Evolutionary conservation across 1,140 invertebrate genomes (phyloP).

Genomic region (Theocolax elegans): DNA sequence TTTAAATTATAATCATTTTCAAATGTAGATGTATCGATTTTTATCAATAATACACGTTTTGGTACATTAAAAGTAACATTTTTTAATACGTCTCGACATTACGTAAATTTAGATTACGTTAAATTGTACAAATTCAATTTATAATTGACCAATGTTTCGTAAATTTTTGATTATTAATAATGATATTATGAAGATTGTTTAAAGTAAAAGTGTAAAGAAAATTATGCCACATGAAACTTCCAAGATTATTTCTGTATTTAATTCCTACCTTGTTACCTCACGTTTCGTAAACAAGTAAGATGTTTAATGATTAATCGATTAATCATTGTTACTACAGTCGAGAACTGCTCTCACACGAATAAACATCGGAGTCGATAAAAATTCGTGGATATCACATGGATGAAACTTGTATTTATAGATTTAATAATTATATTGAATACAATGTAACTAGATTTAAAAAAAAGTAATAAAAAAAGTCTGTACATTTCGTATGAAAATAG

Average conservation of each 20-base stretch:
- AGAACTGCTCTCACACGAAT: background rate
- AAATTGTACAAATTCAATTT: slow-evolving; percentile 22
- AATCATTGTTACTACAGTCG: slow-evolving; percentile 31
- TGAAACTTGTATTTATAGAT: slow-evolving; percentile 56
- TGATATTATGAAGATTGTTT: background rate
- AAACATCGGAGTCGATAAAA: slow-evolving; percentile 4
- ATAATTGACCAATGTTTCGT: background rate
- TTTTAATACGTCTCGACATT: slow-evolving; percentile 33
- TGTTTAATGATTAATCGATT: slow-evolving; percentile 34
- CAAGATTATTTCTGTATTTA: slow-evolving; percentile 26
- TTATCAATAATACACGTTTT: too few species aligned
- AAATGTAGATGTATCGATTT: too few species aligned
- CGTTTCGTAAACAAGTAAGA: slow-evolving; percentile 22
- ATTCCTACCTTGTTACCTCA: slow-evolving; percentile 35
- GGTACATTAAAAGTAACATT: background rate
- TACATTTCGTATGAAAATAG: slow-evolving; percentile 55
- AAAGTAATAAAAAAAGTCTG: slow-evolving; percentile 53
- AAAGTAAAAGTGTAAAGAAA: background rate
- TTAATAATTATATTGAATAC: slow-evolving; percentile 55
- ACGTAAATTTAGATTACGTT: background rate
- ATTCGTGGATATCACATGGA: background rate
- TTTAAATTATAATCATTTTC: too few species aligned
- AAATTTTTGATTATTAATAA: slow-evolving; percentile 13
- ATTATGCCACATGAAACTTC: slow-evolving; percentile 4
- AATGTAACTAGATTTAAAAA: slow-evolving; percentile 49